Base-by-base conservation (phyloP, 2,888 invertebrate genomes). In the Agrotis segetum region DNA sequence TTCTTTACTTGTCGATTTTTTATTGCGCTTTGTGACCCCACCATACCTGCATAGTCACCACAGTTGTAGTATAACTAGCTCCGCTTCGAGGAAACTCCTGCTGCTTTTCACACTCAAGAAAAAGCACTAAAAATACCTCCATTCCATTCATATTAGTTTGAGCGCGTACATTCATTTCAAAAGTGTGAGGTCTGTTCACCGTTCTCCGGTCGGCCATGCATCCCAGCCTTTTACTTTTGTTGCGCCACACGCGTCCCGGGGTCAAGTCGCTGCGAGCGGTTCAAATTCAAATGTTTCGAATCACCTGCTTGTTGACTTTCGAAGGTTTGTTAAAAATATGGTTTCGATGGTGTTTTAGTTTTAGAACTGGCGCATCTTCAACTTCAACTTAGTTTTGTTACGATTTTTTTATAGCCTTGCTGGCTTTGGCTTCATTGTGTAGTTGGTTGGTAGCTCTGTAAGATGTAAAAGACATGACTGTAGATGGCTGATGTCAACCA, bases 151-250 rank as follows among this genome's bases (percentile, higher is more conserved):
- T 21, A 17, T 16, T n/a, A 21, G 50, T 71, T 56, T 40, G 16
- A 49, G 53, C 53, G 47, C 55, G 63, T 59, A 79, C 62, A 68
- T 82, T 72, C 71, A 61, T 80, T 85, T 69, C 66, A 80, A 71
- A 84, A 80, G 73, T 77, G 72, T 79, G 64, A 77, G 70, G 67
- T 71, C 74, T 74, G 70, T 70, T 74, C 74, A 77, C 81, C 86
- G 75, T 79, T 85, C 82, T 77, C 84, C 75, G 78, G 72, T 77
- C 85, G 88, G 87, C 89, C 87, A 89, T 91, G 88, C 88, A 88
- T 89, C 87, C 82, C 77, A 85, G 88, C 91, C 92, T 91, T 89
- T 92, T 92, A 91, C 84, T 88, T 89, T 86, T 88, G 87, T 88
- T 80, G 85, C 90, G 86, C 88, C 88, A 83, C 81, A 79, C 85